Percentiles rank a stretch among this genome's conserved stretches.
Conservation (phyloP, 2,888 invertebrate genomes). For the Nomada hirtipes region DNA sequence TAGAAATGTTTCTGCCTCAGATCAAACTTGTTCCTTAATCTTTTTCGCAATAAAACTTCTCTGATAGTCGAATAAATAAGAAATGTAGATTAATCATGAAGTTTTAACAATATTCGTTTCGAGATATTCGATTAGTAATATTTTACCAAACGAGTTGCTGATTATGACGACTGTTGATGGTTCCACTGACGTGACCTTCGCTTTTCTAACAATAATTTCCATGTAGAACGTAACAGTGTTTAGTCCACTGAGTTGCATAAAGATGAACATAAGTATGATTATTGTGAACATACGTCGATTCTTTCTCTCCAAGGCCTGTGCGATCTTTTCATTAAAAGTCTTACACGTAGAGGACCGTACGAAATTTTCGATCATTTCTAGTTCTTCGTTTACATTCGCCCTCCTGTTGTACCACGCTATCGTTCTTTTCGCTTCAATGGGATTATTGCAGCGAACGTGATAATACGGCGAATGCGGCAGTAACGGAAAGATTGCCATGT, state of each 20-base stretch:
- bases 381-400: slow-evolving; percentile 63
- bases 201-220: slow-evolving; percentile 74
- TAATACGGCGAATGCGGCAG: slow-evolving; percentile 79
- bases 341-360: slow-evolving; percentile 45
- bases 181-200: slow-evolving; percentile 62
- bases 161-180: slow-evolving; percentile 71
- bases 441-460: slow-evolving; percentile 55
- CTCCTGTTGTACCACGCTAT: slow-evolving; percentile 73
- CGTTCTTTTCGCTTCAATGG: slow-evolving; percentile 66
- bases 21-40: no score
- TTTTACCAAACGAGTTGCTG: slow-evolving; percentile 51
- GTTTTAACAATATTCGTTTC: background rate
- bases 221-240: slow-evolving; percentile 71
- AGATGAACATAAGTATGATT: slow-evolving; percentile 66
- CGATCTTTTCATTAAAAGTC: slow-evolving; percentile 47
- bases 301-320: slow-evolving; percentile 49
- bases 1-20: no score
- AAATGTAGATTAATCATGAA: background rate
- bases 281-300: slow-evolving; percentile 64
- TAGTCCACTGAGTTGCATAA: slow-evolving; percentile 75
- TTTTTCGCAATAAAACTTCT: background rate
- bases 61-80: background rate
- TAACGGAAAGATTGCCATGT: slow-evolving; percentile 69
- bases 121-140: no score
- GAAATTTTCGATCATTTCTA: slow-evolving; percentile 67